Conservation (phyloP, 2,888 invertebrate species). For the Deilephila porcellus region DNA sequence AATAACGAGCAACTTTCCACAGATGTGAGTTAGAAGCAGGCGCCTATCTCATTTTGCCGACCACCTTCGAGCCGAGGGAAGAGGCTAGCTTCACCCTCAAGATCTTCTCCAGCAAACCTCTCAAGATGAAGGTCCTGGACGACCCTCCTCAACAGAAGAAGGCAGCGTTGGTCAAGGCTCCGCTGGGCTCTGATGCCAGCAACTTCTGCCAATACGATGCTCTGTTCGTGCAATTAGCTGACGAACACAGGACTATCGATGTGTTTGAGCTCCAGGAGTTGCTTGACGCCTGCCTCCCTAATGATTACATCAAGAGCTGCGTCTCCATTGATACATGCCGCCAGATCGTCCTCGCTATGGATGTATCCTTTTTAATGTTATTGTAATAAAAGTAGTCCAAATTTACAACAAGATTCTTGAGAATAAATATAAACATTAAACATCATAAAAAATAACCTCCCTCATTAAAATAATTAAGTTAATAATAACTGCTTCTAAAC, state of each 20-base stretch:
- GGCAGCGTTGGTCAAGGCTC: conserved; percentile 91
- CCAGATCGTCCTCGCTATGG: conserved; percentile 94
- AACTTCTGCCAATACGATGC: conserved; percentile 94
- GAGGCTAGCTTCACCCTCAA: conserved; percentile 95
- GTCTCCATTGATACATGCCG: conserved; percentile 96
- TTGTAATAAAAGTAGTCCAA: background rate
- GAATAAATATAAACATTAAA: no score
- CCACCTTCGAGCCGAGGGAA: conserved; percentile 95
- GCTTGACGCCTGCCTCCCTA: conserved; percentile 95
- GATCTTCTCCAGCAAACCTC: conserved; percentile 90
- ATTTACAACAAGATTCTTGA: no score
- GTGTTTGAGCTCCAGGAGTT: conserved; percentile 96
- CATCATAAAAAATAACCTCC: no score
- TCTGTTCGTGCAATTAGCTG: conserved; percentile 94
- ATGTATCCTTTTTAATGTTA: conserved; percentile 87
- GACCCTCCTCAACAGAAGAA: conserved; percentile 88
- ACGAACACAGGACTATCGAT: conserved; percentile 95
- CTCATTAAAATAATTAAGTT: no score
- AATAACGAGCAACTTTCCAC: conserved; percentile 56
- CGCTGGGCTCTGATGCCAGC: conserved; percentile 87
- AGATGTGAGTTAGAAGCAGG: conserved; percentile 92
- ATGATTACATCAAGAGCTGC: conserved; percentile 97
- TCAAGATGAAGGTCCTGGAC: conserved; percentile 90
- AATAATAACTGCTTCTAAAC: no score
- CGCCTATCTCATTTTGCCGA: conserved; percentile 93